These are phyloP conservation scores for Polydrusus tereticollis DNA, from an alignment of 2,888 invertebrate species.

Conservation along the genomic window DNA sequence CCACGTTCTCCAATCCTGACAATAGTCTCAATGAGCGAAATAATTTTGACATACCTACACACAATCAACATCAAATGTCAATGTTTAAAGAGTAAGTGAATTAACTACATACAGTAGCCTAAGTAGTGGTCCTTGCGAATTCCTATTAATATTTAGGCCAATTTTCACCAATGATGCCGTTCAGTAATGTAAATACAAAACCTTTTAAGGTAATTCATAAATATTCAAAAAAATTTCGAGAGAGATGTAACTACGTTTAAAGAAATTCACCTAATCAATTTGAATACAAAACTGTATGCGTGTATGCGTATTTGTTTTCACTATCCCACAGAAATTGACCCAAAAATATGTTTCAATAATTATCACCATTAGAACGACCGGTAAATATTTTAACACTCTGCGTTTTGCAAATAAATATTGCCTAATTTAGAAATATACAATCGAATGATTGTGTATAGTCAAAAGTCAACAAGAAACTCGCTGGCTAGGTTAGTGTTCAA, in stretches of 20 bases:
- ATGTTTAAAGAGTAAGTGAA: too few relatives aligned
- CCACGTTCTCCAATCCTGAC: too few relatives aligned
- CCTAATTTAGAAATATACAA: conserved; percentile 38
- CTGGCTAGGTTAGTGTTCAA: conserved; percentile 41
- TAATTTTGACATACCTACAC: too few relatives aligned
- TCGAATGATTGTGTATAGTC: conserved; percentile 14
- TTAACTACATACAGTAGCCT: too few relatives aligned
- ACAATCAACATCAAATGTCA: too few relatives aligned
- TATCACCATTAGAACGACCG: conserved; percentile 10
- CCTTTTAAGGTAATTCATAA: too few relatives aligned
- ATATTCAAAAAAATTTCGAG: neutral
- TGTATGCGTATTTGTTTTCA: neutral
- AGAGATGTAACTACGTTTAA: too few relatives aligned
- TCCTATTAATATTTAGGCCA: too few relatives aligned
- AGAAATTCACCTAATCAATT: neutral
- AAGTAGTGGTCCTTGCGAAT: too few relatives aligned
- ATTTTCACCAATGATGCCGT: too few relatives aligned
- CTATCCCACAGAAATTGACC: neutral
- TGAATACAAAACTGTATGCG: neutral
- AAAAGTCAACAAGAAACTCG: conserved; percentile 23
- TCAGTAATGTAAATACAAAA: too few relatives aligned
- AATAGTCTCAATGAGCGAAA: too few relatives aligned
- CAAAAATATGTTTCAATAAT: neutral
- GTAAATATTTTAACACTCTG: conserved; percentile 6
- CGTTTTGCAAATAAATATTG: conserved; percentile 26